Conservation (phyloP, 2,797 vertebrate species). For the Coregonus sp. region DNA sequence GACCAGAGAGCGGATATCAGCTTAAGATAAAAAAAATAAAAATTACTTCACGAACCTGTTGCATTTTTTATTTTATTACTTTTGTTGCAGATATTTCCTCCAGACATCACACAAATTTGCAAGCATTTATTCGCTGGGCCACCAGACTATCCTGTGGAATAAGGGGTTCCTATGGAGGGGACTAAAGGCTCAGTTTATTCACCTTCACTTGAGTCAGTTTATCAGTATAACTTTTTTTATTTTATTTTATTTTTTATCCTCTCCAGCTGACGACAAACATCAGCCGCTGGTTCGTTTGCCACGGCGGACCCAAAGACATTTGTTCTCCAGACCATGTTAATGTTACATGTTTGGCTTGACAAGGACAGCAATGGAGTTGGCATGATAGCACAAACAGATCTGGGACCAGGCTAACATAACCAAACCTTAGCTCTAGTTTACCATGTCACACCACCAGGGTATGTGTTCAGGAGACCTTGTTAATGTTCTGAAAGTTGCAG, state of each 20-base stretch:
- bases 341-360: conserved; percentile 55
- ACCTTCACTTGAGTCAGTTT: neutral
- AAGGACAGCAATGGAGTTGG: conserved; percentile 60
- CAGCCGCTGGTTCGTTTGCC: neutral
- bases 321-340: conserved; percentile 68
- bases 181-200: neutral
- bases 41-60: conserved; percentile 74
- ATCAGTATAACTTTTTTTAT: neutral
- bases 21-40: conserved; percentile 63
- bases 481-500: too few species aligned
- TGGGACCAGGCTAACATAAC: conserved; percentile 1
- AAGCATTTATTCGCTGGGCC: neutral
- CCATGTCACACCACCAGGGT: too few species aligned
- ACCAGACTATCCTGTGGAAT: neutral
- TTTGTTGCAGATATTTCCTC: conserved; percentile 61
- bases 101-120: conserved; percentile 43
- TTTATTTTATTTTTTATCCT: neutral
- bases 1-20: conserved; percentile 62
- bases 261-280: conserved; percentile 3
- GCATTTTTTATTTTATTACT: conserved; percentile 74
- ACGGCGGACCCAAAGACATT: conserved; percentile 40
- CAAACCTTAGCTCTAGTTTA: neutral
- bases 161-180: neutral
- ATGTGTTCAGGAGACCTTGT: too few species aligned
- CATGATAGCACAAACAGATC: too few species aligned